phyloP scores from a whole-genome alignment of 2,113 vertebrate species.

The Crotalus helleri region DNA sequence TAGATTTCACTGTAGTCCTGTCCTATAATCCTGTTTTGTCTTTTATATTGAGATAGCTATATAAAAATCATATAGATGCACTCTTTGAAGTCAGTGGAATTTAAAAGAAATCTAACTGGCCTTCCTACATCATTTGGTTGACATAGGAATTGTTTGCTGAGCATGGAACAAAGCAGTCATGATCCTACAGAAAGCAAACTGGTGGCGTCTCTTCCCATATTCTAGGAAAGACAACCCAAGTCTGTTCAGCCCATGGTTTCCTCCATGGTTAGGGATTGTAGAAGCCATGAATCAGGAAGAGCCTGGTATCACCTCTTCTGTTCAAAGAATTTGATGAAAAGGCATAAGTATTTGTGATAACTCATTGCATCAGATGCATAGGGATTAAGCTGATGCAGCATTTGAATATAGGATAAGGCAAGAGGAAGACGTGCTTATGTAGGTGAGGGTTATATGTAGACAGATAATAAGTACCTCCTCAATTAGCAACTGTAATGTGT shows the following conservation, averaged over 20 bases:
- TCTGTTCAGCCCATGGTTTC: background rate
- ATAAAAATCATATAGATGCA: background rate
- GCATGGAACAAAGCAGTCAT: background rate
- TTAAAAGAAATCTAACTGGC: background rate
- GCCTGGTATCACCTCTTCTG: background rate
- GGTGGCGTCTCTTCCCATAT: background rate
- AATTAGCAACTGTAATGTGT: background rate
- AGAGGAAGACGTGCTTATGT: background rate
- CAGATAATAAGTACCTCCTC: background rate
- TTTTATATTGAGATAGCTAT: background rate
- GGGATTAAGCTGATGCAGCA: background rate
- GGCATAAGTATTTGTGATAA: background rate
- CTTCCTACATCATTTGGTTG: background rate
- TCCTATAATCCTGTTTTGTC: background rate
- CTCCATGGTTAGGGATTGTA: background rate
- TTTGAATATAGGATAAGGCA: background rate
- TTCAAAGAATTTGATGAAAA: background rate
- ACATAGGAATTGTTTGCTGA: background rate
- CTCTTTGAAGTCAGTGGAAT: slow-evolving; percentile 20
- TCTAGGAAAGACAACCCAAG: background rate
- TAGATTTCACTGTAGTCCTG: background rate
- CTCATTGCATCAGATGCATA: background rate
- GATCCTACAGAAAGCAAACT: background rate
- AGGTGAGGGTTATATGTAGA: background rate
- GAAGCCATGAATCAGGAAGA: background rate